Base-by-base conservation (phyloP, 1,140 invertebrate genomes). In the Drosophila orena region DNA sequence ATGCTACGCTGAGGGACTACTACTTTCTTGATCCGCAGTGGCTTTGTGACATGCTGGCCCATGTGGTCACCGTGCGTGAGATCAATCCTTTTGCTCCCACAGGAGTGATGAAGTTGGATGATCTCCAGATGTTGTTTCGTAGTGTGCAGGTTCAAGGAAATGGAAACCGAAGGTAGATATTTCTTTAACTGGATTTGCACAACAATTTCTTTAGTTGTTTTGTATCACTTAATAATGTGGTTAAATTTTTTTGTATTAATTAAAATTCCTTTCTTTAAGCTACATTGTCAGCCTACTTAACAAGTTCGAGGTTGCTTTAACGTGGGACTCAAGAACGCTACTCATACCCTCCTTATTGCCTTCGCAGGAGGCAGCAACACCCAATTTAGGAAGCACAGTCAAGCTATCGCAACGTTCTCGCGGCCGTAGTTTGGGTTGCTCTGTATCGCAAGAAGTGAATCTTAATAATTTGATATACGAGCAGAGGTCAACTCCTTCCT, bases 221-320 rank as follows among this genome's bases (percentile, higher is more conserved):
- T n/a, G 20, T 3, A 11, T 17, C 17, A 35, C 3, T 35, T 35
- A 11, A 11, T 35, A 10, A 10, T 37, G 12, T 2, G 27, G 27
- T 14, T 4, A n/a, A 40, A 30, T 15, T 17, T 2, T 7, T 10
- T 11, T 38, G 79, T 38, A 77, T 2, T 20, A n/a, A 46, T 46
- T 3, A 46, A 11, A 34, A 17, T 11, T 46, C 5, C 12, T 15
- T n/a, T 43, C 8, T 11, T 20, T 58, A 0, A 12, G 91, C 53
- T 98, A 98, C 77, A 97, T 98, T 40, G 95, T 98, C 2, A 97
- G 95, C 86, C 93, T 99, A 10, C 93, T 99, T 37, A 98, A 98
- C 92, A 99, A 99, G 93, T 99, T 99, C 93, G 98, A 99, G 93
- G 96, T 99, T 27, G 99, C 98, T 0, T 93, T 99, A 12, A 98